A percentile compares a stretch with the other conserved stretches of the same genome.
Conservation (phyloP, 2,113 vertebrate genomes). For the Asarcornis scutulata region DNA sequence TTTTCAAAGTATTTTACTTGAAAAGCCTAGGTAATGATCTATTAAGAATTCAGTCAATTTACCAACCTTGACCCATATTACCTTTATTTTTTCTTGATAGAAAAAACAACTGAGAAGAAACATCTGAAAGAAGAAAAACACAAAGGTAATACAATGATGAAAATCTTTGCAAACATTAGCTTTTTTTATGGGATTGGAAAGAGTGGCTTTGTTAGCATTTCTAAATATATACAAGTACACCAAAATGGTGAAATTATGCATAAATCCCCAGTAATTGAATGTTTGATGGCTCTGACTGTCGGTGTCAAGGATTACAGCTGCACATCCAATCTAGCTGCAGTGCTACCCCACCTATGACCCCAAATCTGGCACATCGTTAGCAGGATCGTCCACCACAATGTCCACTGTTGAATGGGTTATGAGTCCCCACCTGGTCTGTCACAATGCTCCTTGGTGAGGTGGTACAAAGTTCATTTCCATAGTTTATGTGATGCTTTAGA, state of each 20-base stretch:
- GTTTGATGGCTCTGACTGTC: background rate
- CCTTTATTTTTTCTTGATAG: slow-evolving; percentile 44
- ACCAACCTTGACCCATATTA: background rate
- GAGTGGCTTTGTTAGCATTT: background rate
- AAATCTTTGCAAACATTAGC: background rate
- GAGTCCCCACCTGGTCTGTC: background rate
- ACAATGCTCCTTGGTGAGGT: fast-evolving
- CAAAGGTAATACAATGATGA: slow-evolving; percentile 55
- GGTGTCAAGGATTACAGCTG: background rate
- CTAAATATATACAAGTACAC: background rate
- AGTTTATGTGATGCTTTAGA: background rate
- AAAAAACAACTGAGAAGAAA: slow-evolving; percentile 53
- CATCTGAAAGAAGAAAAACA: slow-evolving; percentile 45
- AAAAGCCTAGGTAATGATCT: background rate
- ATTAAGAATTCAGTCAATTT: background rate
- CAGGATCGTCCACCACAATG: background rate
- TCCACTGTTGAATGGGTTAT: fast-evolving
- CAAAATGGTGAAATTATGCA: background rate
- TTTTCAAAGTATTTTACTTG: background rate
- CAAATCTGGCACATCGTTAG: background rate
- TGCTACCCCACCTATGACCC: background rate
- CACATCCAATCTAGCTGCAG: background rate
- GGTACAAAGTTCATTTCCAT: background rate
- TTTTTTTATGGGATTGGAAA: background rate
- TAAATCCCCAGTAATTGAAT: background rate